Conservation (phyloP, 2,797 vertebrate genomes). For the Cryptoprocta ferox region DNA sequence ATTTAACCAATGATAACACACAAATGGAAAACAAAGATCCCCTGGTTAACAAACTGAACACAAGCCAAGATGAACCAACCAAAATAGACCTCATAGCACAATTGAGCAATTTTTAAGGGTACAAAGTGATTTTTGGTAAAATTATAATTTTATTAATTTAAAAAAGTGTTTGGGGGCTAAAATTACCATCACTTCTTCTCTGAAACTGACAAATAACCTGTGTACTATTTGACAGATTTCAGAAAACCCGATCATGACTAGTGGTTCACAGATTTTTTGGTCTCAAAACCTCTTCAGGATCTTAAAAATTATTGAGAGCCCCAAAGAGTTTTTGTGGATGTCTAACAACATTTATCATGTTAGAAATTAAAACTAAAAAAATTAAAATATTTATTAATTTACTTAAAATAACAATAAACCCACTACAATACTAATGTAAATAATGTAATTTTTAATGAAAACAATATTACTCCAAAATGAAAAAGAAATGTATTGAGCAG, state of each 20-base stretch:
- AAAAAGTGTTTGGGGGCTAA: neutral
- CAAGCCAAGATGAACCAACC: neutral
- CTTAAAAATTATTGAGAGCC: constrained; percentile 6
- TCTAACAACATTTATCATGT: neutral
- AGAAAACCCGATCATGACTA: neutral
- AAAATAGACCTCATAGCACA: neutral
- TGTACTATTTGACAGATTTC: constrained; percentile 5
- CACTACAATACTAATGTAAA: neutral
- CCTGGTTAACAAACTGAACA: neutral
- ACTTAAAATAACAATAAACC: constrained; percentile 5
- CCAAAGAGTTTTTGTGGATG: neutral
- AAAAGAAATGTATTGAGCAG: neutral
- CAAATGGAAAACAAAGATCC: neutral
- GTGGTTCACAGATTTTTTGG: neutral
- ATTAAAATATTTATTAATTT: neutral
- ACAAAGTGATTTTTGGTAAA: neutral
- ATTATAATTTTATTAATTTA: constrained; percentile 46
- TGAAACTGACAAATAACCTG: constrained; percentile 49
- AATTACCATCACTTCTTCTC: neutral
- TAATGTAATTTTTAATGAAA: constrained; percentile 33
- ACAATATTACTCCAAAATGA: neutral
- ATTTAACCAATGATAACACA: neutral
- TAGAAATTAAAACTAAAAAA: constrained; percentile 18
- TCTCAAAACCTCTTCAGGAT: neutral
- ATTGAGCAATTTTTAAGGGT: neutral